These are phyloP conservation scores for Colistium nudipinnis DNA, from an alignment of 2,113 vertebrate species.

Conservation along the genomic window DNA sequence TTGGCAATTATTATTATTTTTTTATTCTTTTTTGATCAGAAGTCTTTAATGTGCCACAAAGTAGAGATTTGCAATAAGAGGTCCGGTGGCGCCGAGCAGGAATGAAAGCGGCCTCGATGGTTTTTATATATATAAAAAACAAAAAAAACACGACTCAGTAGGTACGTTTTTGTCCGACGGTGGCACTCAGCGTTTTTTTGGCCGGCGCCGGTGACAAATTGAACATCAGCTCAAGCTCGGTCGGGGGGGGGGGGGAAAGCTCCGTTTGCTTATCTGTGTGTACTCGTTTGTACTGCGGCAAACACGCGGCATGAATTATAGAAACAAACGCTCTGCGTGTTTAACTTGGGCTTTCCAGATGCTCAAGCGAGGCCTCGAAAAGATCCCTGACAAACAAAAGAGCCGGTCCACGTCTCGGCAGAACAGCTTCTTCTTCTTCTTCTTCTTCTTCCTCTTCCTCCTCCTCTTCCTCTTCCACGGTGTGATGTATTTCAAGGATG, in stretches of 20 bases:
- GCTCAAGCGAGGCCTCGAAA: constrained; percentile 45
- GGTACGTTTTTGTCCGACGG: constrained; percentile 28
- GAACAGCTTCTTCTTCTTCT: constrained; percentile 56
- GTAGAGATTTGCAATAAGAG: background rate
- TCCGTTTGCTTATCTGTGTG: constrained; percentile 48
- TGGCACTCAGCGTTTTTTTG: constrained; percentile 40
- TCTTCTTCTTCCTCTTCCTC: constrained; percentile 32
- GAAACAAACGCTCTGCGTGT: constrained; percentile 61
- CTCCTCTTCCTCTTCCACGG: constrained; percentile 16
- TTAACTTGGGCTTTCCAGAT: constrained; percentile 60
- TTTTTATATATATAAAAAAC: constrained; percentile 17
- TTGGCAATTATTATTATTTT: too few relatives aligned
- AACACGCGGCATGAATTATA: constrained; percentile 64
- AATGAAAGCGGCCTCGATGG: too few relatives aligned
- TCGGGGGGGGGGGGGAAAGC: constrained; percentile 14
- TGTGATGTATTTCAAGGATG: constrained; percentile 55
- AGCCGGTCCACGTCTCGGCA: background rate
- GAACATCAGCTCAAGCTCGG: constrained; percentile 27
- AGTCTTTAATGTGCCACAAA: too few relatives aligned
- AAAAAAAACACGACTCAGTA: background rate
- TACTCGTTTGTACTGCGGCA: constrained; percentile 32
- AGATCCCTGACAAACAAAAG: constrained; percentile 47
- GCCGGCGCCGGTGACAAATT: constrained; percentile 34
- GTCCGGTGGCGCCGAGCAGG: background rate
- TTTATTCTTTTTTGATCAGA: too few relatives aligned